Percentiles rank a stretch among this genome's conserved stretches.
These are phyloP conservation scores for Noctua janthina DNA, from an alignment of 2,888 invertebrate genomes.

Conservation along the genomic window DNA sequence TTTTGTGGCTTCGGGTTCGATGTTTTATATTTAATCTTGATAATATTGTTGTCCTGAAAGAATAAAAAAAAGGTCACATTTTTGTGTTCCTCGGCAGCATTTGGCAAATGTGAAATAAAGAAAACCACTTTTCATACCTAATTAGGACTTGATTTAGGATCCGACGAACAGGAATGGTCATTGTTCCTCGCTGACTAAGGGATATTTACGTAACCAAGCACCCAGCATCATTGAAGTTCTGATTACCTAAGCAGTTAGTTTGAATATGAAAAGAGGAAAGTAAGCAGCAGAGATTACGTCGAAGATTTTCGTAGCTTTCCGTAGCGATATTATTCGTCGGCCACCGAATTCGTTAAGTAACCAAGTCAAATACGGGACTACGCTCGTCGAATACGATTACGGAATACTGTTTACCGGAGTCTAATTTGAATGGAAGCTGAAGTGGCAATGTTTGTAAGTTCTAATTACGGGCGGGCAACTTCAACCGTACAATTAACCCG, in stretches of 20 bases:
- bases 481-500: conserved; percentile 47
- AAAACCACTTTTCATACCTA: background rate
- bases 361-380: conserved; percentile 17
- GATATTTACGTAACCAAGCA: background rate
- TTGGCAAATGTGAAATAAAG: background rate
- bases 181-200: conserved; percentile 3
- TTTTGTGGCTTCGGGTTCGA: background rate
- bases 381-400: conserved; percentile 36
- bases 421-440: conserved; percentile 50
- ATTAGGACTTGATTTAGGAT: background rate
- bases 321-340: background rate
- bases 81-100: background rate
- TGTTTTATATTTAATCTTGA: background rate
- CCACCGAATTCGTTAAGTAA: conserved; percentile 31
- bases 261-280: conserved; percentile 12
- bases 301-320: background rate
- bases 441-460: conserved; percentile 49
- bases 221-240: conserved; percentile 1
- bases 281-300: conserved; percentile 3
- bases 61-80: background rate
- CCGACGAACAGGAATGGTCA: background rate
- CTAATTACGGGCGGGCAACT: conserved; percentile 47
- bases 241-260: conserved; percentile 14
- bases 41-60: background rate
- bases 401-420: conserved; percentile 32